Base-by-base conservation (phyloP, 2,797 vertebrate genomes). In the Adrianichthys oophorus region DNA sequence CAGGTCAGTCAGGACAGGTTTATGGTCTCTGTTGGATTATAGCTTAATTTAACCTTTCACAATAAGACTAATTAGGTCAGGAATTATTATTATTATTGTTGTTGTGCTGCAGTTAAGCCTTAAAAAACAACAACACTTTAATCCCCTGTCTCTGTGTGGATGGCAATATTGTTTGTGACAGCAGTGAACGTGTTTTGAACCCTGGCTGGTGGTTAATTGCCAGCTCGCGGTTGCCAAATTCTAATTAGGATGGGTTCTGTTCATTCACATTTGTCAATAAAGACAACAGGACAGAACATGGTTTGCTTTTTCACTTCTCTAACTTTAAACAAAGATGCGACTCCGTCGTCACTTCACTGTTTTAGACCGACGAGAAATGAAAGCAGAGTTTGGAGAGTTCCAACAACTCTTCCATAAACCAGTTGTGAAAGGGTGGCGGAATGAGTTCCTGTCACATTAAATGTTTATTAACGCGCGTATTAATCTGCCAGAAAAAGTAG, bases 1-100 rank as follows among this genome's bases (percentile, higher is more conserved):
- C n/a, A 53, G 55, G 21, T 43, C 57, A 69, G 48, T 63, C 64
- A 54, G 46, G 47, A 41, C 51, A 79, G 62, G 21, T 41, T 40
- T 21, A 52, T 55, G 17, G 48, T 37, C 10, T 37, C 10, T 37
- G 32, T 37, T 37, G 10, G 19, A 21, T 12, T 12, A 2, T 13
- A 12, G 3, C 32, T 37, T 37, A 12, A 37, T 37, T 37, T 12
- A 37, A 37, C 32, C 32, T 37, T 12, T 37, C 10, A 37, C 32
- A 37, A 12, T 13, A 37, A 37, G 10, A 37, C 32, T 3, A 37
- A 37, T 37, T 37, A 37, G 32, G 1, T 13, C 32, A 37, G 10
- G 32, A 37, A 37, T 37, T 37, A 32, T 26, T 1, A 29, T 29
- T 6, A 12, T 37, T 21, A 12, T 37, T 37, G 10, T 37, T 37